phyloP scores from a whole-genome alignment of 2,113 vertebrate species.

The Xenus cinereus region DNA sequence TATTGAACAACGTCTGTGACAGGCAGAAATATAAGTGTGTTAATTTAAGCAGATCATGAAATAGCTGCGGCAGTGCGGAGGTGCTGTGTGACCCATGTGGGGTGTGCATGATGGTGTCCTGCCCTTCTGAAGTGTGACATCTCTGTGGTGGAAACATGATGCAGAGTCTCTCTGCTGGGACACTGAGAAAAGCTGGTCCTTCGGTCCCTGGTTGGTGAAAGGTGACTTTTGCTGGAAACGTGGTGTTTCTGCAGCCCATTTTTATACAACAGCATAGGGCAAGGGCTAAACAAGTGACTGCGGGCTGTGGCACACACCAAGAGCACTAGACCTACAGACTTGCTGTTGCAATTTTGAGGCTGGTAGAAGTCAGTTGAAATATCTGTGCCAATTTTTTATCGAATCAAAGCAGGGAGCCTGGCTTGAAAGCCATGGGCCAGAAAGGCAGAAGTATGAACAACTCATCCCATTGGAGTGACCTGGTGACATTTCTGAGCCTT shows the following conservation, averaged over 20 bases:
- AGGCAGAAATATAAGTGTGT: neutral
- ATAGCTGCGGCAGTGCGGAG: rapidly evolving
- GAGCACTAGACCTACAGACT: too few species aligned
- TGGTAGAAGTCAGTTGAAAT: neutral
- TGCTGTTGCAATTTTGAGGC: neutral
- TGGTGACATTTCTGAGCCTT: rapidly evolving
- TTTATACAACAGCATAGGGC: neutral
- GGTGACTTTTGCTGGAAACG: neutral
- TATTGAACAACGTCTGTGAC: neutral
- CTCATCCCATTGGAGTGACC: neutral
- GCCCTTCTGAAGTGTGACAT: neutral
- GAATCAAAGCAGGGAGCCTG: neutral
- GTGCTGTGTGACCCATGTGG: neutral
- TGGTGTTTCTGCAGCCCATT: neutral
- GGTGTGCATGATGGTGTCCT: neutral
- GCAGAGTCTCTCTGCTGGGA: neutral
- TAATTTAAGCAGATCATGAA: neutral
- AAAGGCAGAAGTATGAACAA: neutral
- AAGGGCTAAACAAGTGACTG: neutral
- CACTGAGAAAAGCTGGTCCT: neutral
- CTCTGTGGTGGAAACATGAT: neutral
- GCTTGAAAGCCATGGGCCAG: neutral
- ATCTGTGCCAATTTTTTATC: neutral
- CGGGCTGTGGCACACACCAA: neutral
- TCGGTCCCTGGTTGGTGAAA: neutral